Conservation (phyloP, 2,888 invertebrate species). For the Harmothoe impar region DNA sequence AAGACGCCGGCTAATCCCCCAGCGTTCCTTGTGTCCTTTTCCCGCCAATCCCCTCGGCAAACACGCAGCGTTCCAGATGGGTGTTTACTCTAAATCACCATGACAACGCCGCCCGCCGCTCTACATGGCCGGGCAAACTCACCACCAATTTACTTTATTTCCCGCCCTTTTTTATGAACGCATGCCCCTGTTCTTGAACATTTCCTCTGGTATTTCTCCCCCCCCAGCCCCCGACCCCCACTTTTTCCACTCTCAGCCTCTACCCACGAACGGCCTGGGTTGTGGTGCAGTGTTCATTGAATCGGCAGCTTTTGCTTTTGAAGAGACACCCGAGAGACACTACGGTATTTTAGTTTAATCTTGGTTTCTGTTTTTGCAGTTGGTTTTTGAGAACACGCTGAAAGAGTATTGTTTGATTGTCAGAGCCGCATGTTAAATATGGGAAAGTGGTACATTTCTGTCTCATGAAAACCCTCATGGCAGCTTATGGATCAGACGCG, state of each 20-base stretch:
- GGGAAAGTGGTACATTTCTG: no score
- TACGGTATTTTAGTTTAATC: no score
- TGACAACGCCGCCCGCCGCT: conserved; percentile 29
- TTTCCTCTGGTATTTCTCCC: not conserved
- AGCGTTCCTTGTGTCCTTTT: conserved; percentile 25
- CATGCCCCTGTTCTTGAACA: conserved; percentile 17
- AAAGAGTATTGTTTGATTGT: no score
- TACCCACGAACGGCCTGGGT: no score
- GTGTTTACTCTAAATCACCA: conserved; percentile 54
- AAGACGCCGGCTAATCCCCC: conserved; percentile 37
- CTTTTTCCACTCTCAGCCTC: no score
- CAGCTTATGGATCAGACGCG: no score
- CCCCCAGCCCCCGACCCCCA: not conserved
- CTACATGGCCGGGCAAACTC: conserved; percentile 56
- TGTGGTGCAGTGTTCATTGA: not conserved
- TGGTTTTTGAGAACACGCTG: no score
- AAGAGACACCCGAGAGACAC: no score
- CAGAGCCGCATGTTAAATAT: no score
- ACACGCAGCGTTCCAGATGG: conserved; percentile 22
- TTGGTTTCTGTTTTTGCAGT: no score
- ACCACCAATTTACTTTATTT: conserved; percentile 44
- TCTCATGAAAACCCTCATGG: no score
- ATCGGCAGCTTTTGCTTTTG: not conserved
- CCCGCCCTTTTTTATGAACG: not conserved
- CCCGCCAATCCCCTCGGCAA: conserved; percentile 36